Conservation (phyloP, 2,113 vertebrate species). For the Phalacrocorax aristotelis region DNA sequence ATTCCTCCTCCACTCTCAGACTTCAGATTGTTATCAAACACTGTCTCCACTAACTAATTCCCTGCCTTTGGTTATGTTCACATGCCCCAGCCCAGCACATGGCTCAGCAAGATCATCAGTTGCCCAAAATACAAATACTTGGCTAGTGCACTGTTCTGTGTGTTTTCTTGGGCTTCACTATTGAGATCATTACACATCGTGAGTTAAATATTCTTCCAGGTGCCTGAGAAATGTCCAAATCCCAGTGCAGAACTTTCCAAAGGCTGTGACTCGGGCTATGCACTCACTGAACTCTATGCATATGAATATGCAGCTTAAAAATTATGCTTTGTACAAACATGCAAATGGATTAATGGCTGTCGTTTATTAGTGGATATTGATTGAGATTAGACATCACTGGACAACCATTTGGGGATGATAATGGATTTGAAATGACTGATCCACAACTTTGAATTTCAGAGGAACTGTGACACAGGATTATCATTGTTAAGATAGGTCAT, state of each 20-base stretch:
- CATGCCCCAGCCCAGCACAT: neutral
- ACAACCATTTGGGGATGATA: neutral
- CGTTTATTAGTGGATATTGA: slow-evolving; percentile 35
- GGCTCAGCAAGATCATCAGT: neutral
- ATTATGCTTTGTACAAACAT: slow-evolving; percentile 15
- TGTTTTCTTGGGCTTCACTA: neutral
- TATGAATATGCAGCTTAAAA: slow-evolving; percentile 15
- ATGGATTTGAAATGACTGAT: slow-evolving; percentile 19
- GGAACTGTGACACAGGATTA: slow-evolving; percentile 16
- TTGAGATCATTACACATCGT: neutral
- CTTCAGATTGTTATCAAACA: neutral
- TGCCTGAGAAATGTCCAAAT: neutral
- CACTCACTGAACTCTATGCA: neutral
- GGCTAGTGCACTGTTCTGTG: neutral
- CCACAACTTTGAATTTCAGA: neutral
- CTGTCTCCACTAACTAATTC: neutral
- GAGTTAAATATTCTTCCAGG: neutral
- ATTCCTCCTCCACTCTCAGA: neutral
- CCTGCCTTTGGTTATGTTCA: neutral
- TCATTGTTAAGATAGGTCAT: slow-evolving; percentile 13
- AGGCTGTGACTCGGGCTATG: neutral
- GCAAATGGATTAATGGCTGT: slow-evolving; percentile 31
- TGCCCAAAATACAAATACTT: neutral
- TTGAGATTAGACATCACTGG: slow-evolving; percentile 19
- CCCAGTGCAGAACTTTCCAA: neutral